Base-by-base conservation (phyloP, 2,113 vertebrate species). In the Atrichornis clamosus region DNA sequence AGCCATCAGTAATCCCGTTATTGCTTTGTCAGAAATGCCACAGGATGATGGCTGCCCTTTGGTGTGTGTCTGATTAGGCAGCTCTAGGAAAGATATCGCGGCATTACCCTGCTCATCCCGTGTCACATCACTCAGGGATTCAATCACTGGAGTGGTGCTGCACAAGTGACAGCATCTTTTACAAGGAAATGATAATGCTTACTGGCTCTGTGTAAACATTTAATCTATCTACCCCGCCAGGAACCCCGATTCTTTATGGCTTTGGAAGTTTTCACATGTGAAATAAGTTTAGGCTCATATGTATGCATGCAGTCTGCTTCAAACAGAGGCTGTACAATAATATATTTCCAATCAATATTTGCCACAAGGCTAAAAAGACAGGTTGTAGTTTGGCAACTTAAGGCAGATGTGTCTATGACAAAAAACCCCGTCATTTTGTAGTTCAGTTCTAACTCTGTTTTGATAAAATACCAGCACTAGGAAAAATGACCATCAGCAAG, bases 1-100 rank as follows among this genome's bases (percentile, higher is more conserved):
- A 90, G 89, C 80, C 69, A 78, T 50, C 80, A 63, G 62, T 81
- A 95, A 95, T 93, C 87, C 63, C 2, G 52, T 73, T 67, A 87
- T 6, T 94, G 89, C 89, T 94, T 76, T 96, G 90, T 84, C 87
- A 96, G 58, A 64, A 89, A 17, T 37, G 84, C 32, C 94, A 85
- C 65, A 27, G 77, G 65, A 49, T 2, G 89, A 69, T 18, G 77
- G 91, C 78, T 94, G 91, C 91, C 96, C 92, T 94, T 95, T 93
- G 84, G 74, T 53, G 63, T 46, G 55, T 17, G 77, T 33, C 89
- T 92, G 95, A 94, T 88, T 92, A 64, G 2, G 3, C 85, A 72
- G 87, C 91, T 95, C 95, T 33, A 41, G 87, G 59, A 86, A 69
- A 78, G 93, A 69, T 52, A 70, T 4, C 24, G 13, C 33, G 44